A percentile compares a stretch with the other conserved stretches of the same genome.
phyloP scores from a whole-genome alignment of 2,113 vertebrate genomes.

The Spheniscus mendiculus region DNA sequence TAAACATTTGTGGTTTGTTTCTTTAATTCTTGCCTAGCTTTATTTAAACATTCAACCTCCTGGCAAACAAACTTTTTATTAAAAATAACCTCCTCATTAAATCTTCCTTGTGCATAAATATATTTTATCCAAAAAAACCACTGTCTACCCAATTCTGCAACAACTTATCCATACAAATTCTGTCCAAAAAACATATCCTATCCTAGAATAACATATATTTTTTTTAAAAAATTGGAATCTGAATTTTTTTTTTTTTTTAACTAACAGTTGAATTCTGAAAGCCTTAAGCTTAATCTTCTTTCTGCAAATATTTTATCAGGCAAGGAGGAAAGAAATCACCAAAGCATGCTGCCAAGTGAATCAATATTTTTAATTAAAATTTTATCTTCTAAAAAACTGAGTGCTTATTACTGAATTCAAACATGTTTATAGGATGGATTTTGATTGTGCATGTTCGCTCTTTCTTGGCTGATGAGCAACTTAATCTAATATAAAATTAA shows the following conservation, averaged over 20 bases:
- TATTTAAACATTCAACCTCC: neutral
- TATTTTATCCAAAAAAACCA: neutral
- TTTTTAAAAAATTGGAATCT: neutral
- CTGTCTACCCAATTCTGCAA: neutral
- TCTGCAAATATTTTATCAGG: neutral
- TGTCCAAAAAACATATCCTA: neutral
- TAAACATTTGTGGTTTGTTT: neutral
- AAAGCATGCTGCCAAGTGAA: neutral
- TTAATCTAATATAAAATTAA: slow-evolving; percentile 1
- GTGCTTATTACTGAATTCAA: slow-evolving; percentile 27
- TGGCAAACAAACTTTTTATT: neutral
- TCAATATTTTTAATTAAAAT: slow-evolving; percentile 49
- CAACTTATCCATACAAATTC: neutral
- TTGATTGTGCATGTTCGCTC: neutral
- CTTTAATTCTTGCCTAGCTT: neutral
- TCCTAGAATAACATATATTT: neutral
- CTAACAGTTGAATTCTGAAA: neutral
- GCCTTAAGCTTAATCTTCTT: neutral
- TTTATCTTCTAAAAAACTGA: slow-evolving; percentile 25
- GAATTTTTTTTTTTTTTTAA: neutral
- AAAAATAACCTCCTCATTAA: neutral
- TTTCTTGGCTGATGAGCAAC: neutral
- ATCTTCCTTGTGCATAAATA: neutral
- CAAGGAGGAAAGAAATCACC: neutral
- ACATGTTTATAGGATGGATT: neutral